These are phyloP conservation scores for Mesochorus sp. DNA, from an alignment of 2,888 invertebrate genomes.

Conservation along the genomic window DNA sequence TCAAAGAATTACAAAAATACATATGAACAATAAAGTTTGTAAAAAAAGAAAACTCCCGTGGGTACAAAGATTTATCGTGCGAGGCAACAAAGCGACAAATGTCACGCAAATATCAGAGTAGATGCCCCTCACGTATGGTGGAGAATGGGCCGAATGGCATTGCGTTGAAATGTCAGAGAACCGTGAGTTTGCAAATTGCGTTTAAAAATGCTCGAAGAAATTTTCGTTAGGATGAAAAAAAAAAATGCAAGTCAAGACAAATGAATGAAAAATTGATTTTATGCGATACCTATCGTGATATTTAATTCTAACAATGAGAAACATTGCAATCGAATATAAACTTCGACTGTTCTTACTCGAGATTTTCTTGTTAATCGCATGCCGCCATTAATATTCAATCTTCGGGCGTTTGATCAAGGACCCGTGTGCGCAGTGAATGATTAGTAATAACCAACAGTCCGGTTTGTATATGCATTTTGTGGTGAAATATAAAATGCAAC, in stretches of 20 bases:
- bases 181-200: not conserved
- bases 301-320: not conserved
- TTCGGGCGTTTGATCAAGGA: not conserved
- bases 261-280: not conserved
- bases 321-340: conserved; percentile 3
- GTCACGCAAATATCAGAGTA: conserved; percentile 73
- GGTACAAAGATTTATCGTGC: conserved; percentile 16
- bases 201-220: not conserved
- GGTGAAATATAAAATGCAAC: conserved; percentile 37
- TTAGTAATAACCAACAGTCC: not conserved
- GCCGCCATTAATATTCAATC: not conserved
- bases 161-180: conserved; percentile 56
- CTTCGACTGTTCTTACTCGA: not conserved
- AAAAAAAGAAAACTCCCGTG: too few relatives aligned
- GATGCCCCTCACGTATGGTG: conserved; percentile 16
- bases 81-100: conserved; percentile 66
- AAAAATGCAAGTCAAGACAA: too few relatives aligned
- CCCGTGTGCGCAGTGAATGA: not conserved
- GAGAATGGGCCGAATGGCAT: conserved; percentile 18
- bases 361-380: conserved; percentile 3
- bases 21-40: too few relatives aligned
- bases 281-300: too few relatives aligned
- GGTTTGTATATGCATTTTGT: conserved; percentile 6
- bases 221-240: not conserved
- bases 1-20: not conserved